Conservation (phyloP, 2,888 invertebrate species). For the Melanargia galathea region DNA sequence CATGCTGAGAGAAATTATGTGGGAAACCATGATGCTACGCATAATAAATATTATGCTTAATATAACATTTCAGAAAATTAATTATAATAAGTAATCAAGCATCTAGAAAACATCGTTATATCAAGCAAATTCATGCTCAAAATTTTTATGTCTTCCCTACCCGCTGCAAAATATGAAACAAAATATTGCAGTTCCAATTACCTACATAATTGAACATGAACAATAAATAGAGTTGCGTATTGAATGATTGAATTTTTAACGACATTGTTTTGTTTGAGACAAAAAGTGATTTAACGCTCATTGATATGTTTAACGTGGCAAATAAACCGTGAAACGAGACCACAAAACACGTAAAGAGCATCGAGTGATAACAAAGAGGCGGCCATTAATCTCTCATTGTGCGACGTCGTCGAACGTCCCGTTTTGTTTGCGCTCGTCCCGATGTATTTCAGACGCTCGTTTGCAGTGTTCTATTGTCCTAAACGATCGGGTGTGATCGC, state of each 20-base stretch:
- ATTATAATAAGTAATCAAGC: too few relatives aligned
- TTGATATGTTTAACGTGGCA: constrained; percentile 71
- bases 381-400: constrained; percentile 80
- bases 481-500: constrained; percentile 76
- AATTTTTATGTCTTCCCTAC: not conserved
- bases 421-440: constrained; percentile 74
- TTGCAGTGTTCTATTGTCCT: constrained; percentile 70
- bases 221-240: not conserved
- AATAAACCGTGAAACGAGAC: constrained; percentile 78
- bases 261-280: constrained; percentile 43
- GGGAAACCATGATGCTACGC: too few relatives aligned
- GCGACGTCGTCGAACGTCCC: constrained; percentile 64
- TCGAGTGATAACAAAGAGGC: constrained; percentile 74
- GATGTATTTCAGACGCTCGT: constrained; percentile 60
- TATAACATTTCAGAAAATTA: too few relatives aligned
- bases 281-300: constrained; percentile 68
- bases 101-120: too few relatives aligned
- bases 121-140: too few relatives aligned
- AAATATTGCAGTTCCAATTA: not conserved
- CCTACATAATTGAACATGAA: not conserved
- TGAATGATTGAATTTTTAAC: not conserved
- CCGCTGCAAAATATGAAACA: not conserved
- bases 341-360: constrained; percentile 76
- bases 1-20: too few relatives aligned
- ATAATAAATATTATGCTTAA: too few relatives aligned